phyloP scores from a whole-genome alignment of 2,888 invertebrate species.

The Rhingia rostrata region DNA sequence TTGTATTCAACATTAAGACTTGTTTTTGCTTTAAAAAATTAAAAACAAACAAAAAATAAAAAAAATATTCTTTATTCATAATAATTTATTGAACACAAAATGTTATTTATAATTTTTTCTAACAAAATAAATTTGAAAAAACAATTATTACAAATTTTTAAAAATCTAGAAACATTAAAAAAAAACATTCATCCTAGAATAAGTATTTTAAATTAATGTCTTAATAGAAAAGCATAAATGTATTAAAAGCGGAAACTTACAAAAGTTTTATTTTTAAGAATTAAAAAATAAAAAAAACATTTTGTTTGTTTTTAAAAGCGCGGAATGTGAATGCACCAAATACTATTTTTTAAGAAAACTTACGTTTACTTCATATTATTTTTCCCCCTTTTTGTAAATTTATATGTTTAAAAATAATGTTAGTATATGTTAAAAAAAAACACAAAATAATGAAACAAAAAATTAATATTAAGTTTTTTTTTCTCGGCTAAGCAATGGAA shows the following conservation, averaged over 20 bases:
- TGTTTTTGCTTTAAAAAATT: constrained; percentile 23
- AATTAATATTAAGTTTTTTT: constrained; percentile 35
- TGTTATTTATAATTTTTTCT: constrained; percentile 10
- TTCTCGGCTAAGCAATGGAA: constrained; percentile 43
- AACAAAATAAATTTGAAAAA: constrained; percentile 25
- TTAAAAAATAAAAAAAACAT: constrained; percentile 16
- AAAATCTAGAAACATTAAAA: constrained; percentile 28
- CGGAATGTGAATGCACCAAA: constrained; percentile 76
- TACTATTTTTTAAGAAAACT: constrained; percentile 75
- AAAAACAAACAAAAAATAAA: constrained; percentile 39
- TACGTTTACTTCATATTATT: constrained; percentile 48
- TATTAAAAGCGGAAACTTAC: no score
- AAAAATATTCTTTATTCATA: constrained; percentile 46
- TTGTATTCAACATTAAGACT: constrained; percentile 67
- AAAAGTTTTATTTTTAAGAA: neutral
- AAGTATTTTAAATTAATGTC: constrained; percentile 47
- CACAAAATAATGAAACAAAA: neutral
- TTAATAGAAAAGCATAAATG: constrained; percentile 35
- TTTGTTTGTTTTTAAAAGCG: constrained; percentile 43
- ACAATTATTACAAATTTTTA: constrained; percentile 46
- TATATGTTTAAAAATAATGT: constrained; percentile 58
- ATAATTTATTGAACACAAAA: constrained; percentile 65
- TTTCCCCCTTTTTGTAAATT: constrained; percentile 60
- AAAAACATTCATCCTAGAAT: constrained; percentile 48
- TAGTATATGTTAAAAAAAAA: constrained; percentile 38